These are phyloP conservation scores for Zoanthus gigantus DNA, from an alignment of 92 coral and sea anemone genomes.

Conservation along the genomic window DNA sequence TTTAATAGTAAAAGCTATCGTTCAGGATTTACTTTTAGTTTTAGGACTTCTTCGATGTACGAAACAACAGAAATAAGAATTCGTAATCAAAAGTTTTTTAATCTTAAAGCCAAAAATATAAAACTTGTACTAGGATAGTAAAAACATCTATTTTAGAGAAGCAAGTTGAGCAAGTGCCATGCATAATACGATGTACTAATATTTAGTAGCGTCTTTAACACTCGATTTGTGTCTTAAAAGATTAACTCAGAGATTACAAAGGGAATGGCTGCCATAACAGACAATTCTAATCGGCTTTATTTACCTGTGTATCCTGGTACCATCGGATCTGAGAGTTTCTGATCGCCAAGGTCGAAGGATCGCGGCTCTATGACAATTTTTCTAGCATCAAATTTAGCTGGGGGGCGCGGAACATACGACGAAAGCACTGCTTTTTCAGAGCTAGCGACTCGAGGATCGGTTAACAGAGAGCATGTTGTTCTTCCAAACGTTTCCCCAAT, in stretches of 20 bases:
- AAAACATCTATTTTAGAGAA: too few relatives aligned
- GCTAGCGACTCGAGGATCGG: conserved; percentile 81
- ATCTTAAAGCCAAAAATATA: not conserved
- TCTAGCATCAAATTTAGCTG: conserved; percentile 73
- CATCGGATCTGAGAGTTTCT: conserved; percentile 90
- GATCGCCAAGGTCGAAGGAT: conserved; percentile 92
- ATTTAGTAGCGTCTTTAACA: not conserved
- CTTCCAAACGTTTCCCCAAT: conserved; percentile 97
- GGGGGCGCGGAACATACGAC: conserved; percentile 79
- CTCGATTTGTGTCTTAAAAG: conserved; percentile 30
- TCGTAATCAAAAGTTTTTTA: not conserved
- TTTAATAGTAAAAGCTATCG: not conserved
- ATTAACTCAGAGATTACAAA: not conserved
- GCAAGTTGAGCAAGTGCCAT: not conserved
- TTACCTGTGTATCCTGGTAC: conserved; percentile 98
- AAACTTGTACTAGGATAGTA: not conserved
- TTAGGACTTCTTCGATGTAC: not conserved
- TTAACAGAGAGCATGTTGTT: conserved; percentile 86
- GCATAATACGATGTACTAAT: not conserved
- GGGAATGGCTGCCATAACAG: not conserved
- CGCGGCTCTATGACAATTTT: conserved; percentile 74
- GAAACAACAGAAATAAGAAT: not conserved
- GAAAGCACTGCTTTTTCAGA: conserved; percentile 90
- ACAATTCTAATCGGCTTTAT: not conserved
- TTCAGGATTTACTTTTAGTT: not conserved